These are phyloP conservation scores for Struthidea cinerea DNA, from an alignment of 2,113 vertebrate species.

Conservation along the genomic window DNA sequence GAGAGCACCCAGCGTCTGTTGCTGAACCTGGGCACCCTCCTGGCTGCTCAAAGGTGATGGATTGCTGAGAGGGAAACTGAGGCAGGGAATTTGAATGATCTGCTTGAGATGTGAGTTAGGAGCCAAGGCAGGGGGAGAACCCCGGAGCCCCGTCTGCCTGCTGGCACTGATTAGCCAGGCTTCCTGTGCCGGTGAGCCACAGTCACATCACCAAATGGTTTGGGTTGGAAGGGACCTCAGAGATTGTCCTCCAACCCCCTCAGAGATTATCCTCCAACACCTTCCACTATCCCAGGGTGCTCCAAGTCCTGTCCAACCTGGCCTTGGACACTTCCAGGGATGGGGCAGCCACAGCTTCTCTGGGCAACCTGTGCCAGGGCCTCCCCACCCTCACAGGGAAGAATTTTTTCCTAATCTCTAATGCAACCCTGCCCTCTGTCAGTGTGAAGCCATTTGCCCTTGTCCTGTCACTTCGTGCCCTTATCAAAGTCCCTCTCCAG, in stretches of 20 bases:
- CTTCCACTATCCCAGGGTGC: accelerated
- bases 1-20: neutral
- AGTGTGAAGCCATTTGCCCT: neutral
- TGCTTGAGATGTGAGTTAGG: neutral
- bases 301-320: accelerated
- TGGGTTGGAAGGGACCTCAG: neutral
- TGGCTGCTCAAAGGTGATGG: neutral
- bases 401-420: neutral
- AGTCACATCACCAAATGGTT: neutral
- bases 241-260: neutral
- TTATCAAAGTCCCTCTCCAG: neutral
- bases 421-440: neutral
- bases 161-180: neutral
- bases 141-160: neutral
- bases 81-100: neutral
- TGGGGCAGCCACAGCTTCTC: neutral
- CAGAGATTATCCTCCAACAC: neutral
- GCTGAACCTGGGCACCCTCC: neutral
- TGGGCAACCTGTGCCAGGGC: neutral
- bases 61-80: neutral
- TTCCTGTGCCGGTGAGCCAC: neutral
- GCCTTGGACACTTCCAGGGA: neutral
- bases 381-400: neutral
- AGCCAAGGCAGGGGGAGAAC: neutral
- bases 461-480: neutral